Base-by-base conservation (phyloP, 2,113 vertebrate genomes). In the Laticauda colubrina region DNA sequence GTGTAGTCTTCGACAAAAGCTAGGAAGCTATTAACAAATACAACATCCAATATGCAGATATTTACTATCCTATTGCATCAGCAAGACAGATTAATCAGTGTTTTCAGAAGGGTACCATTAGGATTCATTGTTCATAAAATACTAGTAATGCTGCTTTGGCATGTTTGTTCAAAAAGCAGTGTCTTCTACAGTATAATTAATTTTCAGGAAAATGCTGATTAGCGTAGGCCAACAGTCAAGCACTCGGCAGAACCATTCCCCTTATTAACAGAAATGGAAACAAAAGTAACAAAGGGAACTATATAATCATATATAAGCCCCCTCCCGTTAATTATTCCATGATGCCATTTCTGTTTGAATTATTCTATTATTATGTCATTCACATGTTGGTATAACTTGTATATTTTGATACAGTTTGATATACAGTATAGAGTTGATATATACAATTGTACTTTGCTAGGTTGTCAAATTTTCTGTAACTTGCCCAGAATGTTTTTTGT, bases 101-200 rank as follows among this genome's bases (percentile, higher is more conserved):
- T 87, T 92, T 89, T 87, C 75, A 55, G 45, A 69, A 90, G 48
- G 56, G 34, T 34, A 56, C 34, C 24, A 91, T 87, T 85, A 89
- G 85, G 54, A 85, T 39, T 69, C 57, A 86, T 90, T 57, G 93
- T 87, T 18, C 92, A 39, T 56, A 93, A 26, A 89, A 89, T 59
- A 87, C 29, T 4, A 75, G 64, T n/a, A 90, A 90, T 89, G 9
- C 6, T 45, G 6, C n/a, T 88, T 43, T 92, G 91, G 0, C 15
- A 89, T 54, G 81, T 96, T 64, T 94, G 20, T 53, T 93, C 75
- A 2, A 56, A 94, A 93, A 51, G n/a, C 12, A 92, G 51, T 24
- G 59, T 11, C 92, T 91, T 91, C 90, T 89, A 64, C 4, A 5
- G 57, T 24, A n/a, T 87, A 91, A 92, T 92, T 89, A 88, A 91